Base-by-base conservation (phyloP, 1,140 invertebrate genomes). In the Solenopsis fugax region DNA sequence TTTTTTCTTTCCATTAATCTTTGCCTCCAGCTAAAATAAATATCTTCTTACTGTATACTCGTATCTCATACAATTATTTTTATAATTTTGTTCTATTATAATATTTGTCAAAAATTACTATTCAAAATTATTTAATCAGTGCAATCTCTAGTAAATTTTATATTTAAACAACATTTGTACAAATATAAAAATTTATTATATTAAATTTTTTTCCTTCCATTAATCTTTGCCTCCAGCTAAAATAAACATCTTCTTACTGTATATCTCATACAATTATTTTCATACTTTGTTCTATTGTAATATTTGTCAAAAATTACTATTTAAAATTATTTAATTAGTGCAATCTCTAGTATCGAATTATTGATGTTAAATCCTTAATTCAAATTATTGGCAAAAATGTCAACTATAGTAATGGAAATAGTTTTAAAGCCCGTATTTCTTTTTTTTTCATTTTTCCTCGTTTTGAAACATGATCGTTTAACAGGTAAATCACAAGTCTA, bases 101-200 rank as follows among this genome's bases (percentile, higher is more conserved):
- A 56, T 12, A 13, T 58, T 21, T 41, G 10, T 76, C 13, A 58
- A 29, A 24, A 24, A 37, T 76, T 76, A 2, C 4, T 65, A 41
- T 29, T 24, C 16, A 13, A 45, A 62, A 77, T 62, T 48, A 48
- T 21, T 50, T 50, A 37, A 34, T 77, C 2, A 7, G 4, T n/a
- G 0, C 4, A 10, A 29, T 48, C 4, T 65, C 1, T 48, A 16
- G 10, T n/a, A 41, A 37, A 50, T 41, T 37, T 21, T 24, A 54
- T 24, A 34, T n/a, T 1, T 56, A 37, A 73, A n/a, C n/a, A n/a
- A n/a, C n/a, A 56, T 56, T n/a, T 41, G 41, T 37, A 41, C 12
- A 34, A 37, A 29, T 54, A 71, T 75, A 45, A 45, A 75, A 45
- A 75, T 24, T n/a, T n/a, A n/a, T n/a, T n/a, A 18, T 21, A 73